These are phyloP conservation scores for Nicator chloris DNA, from an alignment of 2,113 vertebrate genomes.

Conservation along the genomic window DNA sequence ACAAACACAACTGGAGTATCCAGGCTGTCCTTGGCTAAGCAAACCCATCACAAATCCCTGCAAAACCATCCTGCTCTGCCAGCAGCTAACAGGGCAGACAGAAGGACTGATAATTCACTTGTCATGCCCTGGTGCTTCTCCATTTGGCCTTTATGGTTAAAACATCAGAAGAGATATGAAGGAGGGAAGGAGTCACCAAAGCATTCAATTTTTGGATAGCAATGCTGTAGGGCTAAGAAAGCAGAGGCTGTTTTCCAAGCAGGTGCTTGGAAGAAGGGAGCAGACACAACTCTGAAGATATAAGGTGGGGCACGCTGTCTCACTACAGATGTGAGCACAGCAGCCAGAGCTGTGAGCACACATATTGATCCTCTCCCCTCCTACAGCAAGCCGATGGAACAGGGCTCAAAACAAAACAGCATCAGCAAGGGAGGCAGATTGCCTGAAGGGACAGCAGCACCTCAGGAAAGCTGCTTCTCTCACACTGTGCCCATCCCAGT, in stretches of 20 bases:
- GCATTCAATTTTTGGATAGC: not conserved
- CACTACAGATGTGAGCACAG: not conserved
- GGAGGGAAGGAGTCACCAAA: not conserved
- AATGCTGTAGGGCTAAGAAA: not conserved
- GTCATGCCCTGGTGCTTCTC: not conserved
- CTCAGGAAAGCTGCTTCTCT: not conserved
- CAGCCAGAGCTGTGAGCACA: not conserved
- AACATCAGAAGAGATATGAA: not conserved
- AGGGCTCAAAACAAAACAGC: not conserved
- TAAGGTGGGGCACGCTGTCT: not conserved
- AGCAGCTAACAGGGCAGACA: not conserved
- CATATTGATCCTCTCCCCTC: not conserved
- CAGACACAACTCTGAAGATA: not conserved
- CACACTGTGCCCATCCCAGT: rapidly evolving
- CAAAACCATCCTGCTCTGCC: not conserved
- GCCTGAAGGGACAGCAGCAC: not conserved
- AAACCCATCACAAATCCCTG: not conserved
- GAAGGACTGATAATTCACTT: not conserved
- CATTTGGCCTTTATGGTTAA: not conserved
- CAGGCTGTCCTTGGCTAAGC: not conserved
- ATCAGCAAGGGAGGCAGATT: rapidly evolving
- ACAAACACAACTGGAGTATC: not conserved
- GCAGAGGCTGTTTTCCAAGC: not conserved
- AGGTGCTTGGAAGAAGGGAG: not conserved
- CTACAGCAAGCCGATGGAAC: rapidly evolving